Conservation (phyloP, 2,113 vertebrate species). For the Dendropsophus ebraccatus region DNA sequence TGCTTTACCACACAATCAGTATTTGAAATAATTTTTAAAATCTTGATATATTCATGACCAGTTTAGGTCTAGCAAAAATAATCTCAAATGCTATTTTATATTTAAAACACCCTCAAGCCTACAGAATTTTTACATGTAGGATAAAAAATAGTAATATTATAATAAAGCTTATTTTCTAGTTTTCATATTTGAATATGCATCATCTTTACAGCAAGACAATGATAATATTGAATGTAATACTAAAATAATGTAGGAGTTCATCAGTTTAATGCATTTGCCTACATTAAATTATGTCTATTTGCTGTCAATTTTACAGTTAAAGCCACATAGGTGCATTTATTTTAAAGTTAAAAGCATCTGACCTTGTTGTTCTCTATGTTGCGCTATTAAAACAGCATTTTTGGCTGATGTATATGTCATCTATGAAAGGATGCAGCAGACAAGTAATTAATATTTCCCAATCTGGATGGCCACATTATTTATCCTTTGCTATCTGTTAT, state of each 20-base stretch:
- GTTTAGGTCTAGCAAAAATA: too few relatives aligned
- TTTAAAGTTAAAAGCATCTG: not conserved
- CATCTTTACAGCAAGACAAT: not conserved
- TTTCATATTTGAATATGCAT: too few relatives aligned
- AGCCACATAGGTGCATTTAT: not conserved
- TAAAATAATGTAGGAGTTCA: not conserved
- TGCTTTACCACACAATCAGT: too few relatives aligned
- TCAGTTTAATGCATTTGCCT: not conserved
- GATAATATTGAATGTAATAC: not conserved
- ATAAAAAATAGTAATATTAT: too few relatives aligned
- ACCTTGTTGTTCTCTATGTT: constrained; percentile 17
- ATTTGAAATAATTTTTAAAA: too few relatives aligned
- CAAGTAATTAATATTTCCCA: constrained; percentile 44
- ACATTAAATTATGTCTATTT: not conserved
- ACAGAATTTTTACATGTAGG: too few relatives aligned
- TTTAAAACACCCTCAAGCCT: too few relatives aligned
- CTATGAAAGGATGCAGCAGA: constrained; percentile 14
- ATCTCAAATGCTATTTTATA: too few relatives aligned
- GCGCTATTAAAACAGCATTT: not conserved
- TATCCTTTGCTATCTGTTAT: constrained; percentile 31
- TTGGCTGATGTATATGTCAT: constrained; percentile 29
- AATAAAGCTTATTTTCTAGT: too few relatives aligned
- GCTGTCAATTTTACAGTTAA: not conserved
- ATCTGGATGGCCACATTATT: constrained; percentile 30
- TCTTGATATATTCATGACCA: too few relatives aligned